Evolutionary conservation across 2,797 vertebrate species (phyloP).

Genomic region (Pteropus rufus): DNA sequence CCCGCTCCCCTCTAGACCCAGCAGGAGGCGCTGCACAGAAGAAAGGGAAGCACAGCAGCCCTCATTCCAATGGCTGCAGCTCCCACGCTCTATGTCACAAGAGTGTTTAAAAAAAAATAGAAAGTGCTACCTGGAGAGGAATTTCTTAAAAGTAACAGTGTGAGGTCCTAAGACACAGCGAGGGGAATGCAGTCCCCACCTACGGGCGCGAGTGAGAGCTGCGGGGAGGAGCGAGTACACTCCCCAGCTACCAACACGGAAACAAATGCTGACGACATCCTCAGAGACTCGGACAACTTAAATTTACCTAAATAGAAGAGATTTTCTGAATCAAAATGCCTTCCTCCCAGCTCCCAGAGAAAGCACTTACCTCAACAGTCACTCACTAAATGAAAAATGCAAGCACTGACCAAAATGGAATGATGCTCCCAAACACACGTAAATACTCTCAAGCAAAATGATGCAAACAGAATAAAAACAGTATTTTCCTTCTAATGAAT

Average conservation of each 20-base stretch:
- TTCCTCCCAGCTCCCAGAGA: neutral
- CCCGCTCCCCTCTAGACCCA: neutral
- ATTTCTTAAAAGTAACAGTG: neutral
- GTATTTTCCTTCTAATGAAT: slow-evolving; percentile 7
- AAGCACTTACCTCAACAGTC: neutral
- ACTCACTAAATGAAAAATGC: neutral
- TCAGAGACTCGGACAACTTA: neutral
- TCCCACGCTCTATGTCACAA: neutral
- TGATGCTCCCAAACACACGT: neutral
- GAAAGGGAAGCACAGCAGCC: neutral
- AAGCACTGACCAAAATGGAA: neutral
- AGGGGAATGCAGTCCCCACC: neutral
- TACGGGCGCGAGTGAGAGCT: neutral
- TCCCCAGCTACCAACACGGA: neutral
- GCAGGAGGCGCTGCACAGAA: neutral
- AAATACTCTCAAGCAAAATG: neutral
- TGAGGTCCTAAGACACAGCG: neutral
- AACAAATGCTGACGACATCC: neutral
- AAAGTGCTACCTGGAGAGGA: neutral
- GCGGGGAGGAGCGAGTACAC: neutral
- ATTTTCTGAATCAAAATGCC: neutral
- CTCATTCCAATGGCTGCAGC: neutral
- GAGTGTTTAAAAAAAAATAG: neutral
- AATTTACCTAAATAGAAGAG: neutral
- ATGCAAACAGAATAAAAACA: neutral